phyloP scores from a whole-genome alignment of 2,113 vertebrate species.

The Aythya baeri region DNA sequence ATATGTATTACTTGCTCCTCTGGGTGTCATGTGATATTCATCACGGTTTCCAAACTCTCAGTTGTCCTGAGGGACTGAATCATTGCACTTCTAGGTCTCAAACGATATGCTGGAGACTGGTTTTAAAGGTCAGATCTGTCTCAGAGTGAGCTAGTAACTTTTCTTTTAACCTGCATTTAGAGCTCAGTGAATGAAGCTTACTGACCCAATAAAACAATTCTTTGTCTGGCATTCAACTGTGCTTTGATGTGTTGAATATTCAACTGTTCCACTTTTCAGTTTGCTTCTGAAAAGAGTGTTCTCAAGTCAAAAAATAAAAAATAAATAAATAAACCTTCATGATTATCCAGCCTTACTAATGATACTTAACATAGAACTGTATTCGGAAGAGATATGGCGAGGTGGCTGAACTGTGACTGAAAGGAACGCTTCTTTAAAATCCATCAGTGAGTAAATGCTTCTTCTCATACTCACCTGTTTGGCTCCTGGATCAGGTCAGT shows the following conservation, averaged over 20 bases:
- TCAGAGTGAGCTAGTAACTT: background rate
- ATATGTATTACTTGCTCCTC: background rate
- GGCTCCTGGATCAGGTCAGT: background rate
- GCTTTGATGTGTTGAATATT: background rate
- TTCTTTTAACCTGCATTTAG: background rate
- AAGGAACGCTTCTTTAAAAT: background rate
- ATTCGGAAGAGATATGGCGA: background rate
- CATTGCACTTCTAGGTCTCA: background rate
- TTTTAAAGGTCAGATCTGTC: background rate
- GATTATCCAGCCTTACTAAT: background rate
- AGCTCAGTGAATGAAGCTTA: background rate
- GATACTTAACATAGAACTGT: background rate
- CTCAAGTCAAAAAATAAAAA: background rate
- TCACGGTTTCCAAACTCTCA: constrained; percentile 36
- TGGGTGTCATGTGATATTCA: background rate
- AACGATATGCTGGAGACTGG: background rate
- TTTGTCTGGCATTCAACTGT: background rate
- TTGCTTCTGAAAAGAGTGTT: background rate
- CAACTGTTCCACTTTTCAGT: background rate
- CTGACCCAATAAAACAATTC: background rate
- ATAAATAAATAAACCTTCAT: background rate
- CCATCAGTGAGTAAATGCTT: background rate
- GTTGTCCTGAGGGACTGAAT: constrained; percentile 30
- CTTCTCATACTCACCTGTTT: background rate
- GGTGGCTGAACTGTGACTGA: background rate